phyloP scores from a whole-genome alignment of 1,140 invertebrate genomes.

The Drosophila pruinosa region DNA sequence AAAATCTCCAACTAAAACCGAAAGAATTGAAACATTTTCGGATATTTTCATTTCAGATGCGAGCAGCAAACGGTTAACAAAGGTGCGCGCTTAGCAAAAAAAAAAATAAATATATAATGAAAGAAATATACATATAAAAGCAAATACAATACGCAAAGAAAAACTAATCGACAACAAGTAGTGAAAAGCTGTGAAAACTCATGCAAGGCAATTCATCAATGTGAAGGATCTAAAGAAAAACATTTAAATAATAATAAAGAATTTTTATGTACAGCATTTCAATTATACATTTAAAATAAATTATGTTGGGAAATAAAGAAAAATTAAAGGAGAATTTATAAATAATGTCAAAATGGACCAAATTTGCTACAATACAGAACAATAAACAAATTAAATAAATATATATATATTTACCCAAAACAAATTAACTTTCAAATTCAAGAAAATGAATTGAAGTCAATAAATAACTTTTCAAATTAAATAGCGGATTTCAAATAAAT shows the following conservation, averaged over 20 bases:
- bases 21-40: constrained; percentile 81
- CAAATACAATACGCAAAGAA: constrained; percentile 35
- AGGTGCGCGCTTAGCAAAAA: constrained; percentile 62
- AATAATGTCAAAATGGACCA: background rate
- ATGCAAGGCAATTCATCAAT: constrained; percentile 7
- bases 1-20: constrained; percentile 80
- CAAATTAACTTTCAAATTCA: too few species aligned
- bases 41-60: constrained; percentile 80
- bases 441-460: background rate
- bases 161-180: constrained; percentile 8
- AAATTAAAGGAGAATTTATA: background rate
- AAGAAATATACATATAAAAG: constrained; percentile 13
- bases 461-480: background rate
- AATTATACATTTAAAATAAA: constrained; percentile 16
- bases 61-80: constrained; percentile 79
- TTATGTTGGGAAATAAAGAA: background rate
- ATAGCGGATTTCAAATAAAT: background rate
- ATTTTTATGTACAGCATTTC: background rate
- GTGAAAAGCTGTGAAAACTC: constrained; percentile 26
- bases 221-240: constrained; percentile 20
- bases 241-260: background rate
- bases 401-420: too few species aligned
- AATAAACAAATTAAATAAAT: background rate
- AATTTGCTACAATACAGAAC: background rate
- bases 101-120: constrained; percentile 28